Percentiles rank a stretch among this genome's conserved stretches.
Evolutionary conservation across 2,888 invertebrate genomes (phyloP).

Genomic region (Rhynchonema sp.): DNA sequence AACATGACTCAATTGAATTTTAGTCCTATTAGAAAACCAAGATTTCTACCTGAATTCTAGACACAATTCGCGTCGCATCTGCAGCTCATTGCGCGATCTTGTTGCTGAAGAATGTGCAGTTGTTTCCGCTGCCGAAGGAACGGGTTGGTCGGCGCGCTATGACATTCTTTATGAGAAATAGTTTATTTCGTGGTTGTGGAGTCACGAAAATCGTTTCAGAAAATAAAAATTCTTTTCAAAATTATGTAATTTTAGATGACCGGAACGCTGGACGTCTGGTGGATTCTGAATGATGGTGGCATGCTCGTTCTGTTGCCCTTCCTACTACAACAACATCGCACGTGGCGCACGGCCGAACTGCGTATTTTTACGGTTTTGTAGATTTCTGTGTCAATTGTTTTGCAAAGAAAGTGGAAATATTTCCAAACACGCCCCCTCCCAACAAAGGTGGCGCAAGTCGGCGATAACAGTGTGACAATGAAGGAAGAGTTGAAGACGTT

Average conservation of each 20-base stretch:
- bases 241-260: background rate
- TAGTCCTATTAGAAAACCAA: no score
- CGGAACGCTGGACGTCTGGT: constrained; percentile 81
- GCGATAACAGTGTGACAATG: constrained; percentile 43
- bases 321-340: constrained; percentile 56
- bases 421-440: no score
- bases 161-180: no score
- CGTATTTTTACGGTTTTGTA: background rate
- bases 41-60: no score
- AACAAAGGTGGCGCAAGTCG: constrained; percentile 90
- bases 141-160: constrained; percentile 31
- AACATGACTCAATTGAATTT: no score
- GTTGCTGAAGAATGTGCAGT: constrained; percentile 90
- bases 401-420: no score
- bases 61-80: constrained; percentile 51
- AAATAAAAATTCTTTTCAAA: no score
- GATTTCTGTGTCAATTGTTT: no score
- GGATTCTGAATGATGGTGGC: constrained; percentile 89
- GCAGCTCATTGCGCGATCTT: constrained; percentile 85
- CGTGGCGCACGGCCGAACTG: constrained; percentile 43
- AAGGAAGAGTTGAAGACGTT: constrained; percentile 95
- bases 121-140: constrained; percentile 79
- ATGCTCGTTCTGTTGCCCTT: constrained; percentile 67
- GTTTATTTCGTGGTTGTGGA: background rate
- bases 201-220: no score